Percentiles rank a stretch among this genome's conserved stretches.
Evolutionary conservation across 1,140 invertebrate genomes (phyloP).

Genomic region (Maconellicoccus hirsutus): DNA sequence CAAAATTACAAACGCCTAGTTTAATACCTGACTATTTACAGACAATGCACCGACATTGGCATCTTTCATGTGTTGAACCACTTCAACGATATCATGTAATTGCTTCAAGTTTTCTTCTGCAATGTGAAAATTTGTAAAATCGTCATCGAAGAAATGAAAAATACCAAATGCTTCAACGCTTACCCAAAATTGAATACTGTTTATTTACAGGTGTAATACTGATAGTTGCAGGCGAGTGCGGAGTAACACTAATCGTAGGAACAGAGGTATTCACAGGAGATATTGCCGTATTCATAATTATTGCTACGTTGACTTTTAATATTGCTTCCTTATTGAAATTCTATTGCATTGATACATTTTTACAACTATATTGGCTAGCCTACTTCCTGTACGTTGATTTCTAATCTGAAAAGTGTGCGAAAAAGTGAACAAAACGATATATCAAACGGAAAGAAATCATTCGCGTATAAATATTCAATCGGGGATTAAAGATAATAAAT

Average conservation of each 20-base stretch:
- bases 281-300: conserved; percentile 12
- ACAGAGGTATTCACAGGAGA: conserved; percentile 40
- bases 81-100: conserved; percentile 58
- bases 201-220: conserved; percentile 49
- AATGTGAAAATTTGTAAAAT: conserved; percentile 29
- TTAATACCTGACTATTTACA: conserved; percentile 27
- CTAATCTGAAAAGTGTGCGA: neutral
- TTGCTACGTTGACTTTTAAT: neutral
- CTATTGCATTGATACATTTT: neutral
- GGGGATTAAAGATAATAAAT: no score
- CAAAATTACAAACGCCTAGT: neutral
- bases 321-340: neutral
- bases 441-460: no score
- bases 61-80: conserved; percentile 61
- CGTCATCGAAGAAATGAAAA: no score
- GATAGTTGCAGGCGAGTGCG: conserved; percentile 59
- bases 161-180: neutral
- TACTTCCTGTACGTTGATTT: neutral
- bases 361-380: neutral
- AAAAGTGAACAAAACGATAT: no score
- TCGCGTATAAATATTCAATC: no score
- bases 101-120: conserved; percentile 63
- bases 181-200: conserved; percentile 13
- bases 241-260: conserved; percentile 74
- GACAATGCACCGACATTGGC: conserved; percentile 36